These are phyloP conservation scores for Sparidentex hasta DNA, from an alignment of 2,797 vertebrate genomes.

Conservation along the genomic window DNA sequence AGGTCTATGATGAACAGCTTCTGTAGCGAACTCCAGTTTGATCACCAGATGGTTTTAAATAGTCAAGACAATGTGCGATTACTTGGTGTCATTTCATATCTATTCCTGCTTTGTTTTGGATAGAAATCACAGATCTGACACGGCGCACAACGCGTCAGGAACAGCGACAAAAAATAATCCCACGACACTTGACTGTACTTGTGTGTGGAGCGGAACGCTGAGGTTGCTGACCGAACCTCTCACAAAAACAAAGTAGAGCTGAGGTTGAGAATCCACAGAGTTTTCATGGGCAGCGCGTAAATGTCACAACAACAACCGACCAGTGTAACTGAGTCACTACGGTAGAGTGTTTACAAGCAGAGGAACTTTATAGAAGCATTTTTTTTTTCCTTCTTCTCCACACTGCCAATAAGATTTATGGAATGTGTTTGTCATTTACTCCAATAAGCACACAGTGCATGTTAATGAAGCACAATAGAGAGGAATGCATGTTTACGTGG, in stretches of 20 bases:
- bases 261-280: slow-evolving; percentile 38
- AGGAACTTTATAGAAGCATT: slow-evolving; percentile 7
- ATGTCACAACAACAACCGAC: slow-evolving; percentile 41
- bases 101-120: slow-evolving; percentile 23
- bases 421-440: slow-evolving; percentile 63
- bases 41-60: slow-evolving; percentile 40
- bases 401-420: slow-evolving; percentile 52
- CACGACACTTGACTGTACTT: slow-evolving; percentile 38
- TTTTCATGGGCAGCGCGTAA: slow-evolving; percentile 44
- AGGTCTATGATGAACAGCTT: slow-evolving; percentile 46
- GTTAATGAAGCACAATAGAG: slow-evolving; percentile 42
- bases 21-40: slow-evolving; percentile 49
- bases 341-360: slow-evolving; percentile 51
- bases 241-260: slow-evolving; percentile 31
- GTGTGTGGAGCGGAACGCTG: slow-evolving; percentile 18
- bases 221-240: slow-evolving; percentile 31
- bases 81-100: slow-evolving; percentile 37
- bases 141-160: slow-evolving; percentile 10
- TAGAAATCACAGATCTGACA: slow-evolving; percentile 25
- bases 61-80: slow-evolving; percentile 45
- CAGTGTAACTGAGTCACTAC: slow-evolving; percentile 47
- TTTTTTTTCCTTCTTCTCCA: not conserved
- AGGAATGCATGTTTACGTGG: slow-evolving; percentile 55
- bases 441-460: slow-evolving; percentile 50
- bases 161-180: slow-evolving; percentile 41